These are phyloP conservation scores for Meteorus colon DNA, from an alignment of 2,888 invertebrate genomes.

Conservation along the genomic window DNA sequence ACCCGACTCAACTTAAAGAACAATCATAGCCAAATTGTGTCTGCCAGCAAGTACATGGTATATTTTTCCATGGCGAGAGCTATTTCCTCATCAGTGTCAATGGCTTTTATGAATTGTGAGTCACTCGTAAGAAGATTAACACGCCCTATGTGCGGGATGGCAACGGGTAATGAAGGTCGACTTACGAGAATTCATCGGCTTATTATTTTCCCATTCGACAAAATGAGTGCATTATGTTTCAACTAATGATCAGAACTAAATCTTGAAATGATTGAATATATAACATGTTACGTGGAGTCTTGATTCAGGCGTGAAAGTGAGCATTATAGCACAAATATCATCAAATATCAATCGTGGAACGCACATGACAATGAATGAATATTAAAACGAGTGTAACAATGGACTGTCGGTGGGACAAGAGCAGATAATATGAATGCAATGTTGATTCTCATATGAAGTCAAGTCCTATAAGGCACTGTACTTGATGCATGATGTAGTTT, in stretches of 20 bases:
- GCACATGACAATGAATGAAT: neutral
- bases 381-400: neutral
- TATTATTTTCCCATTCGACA: neutral
- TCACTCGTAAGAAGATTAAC: constrained; percentile 66
- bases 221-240: no score
- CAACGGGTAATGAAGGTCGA: neutral
- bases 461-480: neutral
- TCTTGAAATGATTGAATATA: neutral
- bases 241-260: neutral
- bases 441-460: neutral
- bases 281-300: neutral
- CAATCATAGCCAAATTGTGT: constrained; percentile 43
- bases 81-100: constrained; percentile 70
- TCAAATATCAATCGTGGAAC: neutral
- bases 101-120: constrained; percentile 69
- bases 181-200: neutral
- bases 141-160: constrained; percentile 56
- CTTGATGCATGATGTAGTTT: neutral
- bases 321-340: no score
- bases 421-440: neutral
- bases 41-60: constrained; percentile 42
- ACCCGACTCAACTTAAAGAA: constrained; percentile 39
- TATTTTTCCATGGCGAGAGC: constrained; percentile 41
- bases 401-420: neutral
- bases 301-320: neutral